Conservation (phyloP, 1,140 invertebrate genomes). For the Cotesia vestalis region DNA sequence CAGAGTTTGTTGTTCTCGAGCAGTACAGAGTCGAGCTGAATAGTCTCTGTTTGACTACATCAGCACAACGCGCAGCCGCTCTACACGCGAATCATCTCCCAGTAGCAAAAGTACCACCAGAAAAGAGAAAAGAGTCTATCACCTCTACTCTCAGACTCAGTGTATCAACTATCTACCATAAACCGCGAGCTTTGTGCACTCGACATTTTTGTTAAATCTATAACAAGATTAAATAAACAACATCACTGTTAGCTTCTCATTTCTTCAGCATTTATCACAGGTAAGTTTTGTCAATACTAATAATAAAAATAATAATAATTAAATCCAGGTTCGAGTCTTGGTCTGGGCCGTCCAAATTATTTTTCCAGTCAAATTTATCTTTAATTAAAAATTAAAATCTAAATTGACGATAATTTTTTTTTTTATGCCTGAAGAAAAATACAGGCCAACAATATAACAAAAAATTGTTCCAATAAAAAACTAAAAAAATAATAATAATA, state of each 20-base stretch:
- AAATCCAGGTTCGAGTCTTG: too few relatives aligned
- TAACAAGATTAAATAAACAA: background rate
- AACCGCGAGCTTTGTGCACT: constrained; percentile 28
- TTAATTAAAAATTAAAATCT: too few relatives aligned
- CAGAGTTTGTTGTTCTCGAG: background rate
- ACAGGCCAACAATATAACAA: too few relatives aligned
- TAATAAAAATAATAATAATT: too few relatives aligned
- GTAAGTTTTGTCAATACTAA: too few relatives aligned
- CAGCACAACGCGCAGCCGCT: constrained; percentile 33
- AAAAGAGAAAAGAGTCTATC: constrained; percentile 23
- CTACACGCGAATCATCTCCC: background rate
- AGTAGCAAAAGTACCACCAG: background rate
- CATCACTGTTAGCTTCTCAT: too few relatives aligned
- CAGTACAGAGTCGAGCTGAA: background rate
- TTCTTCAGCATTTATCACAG: constrained; percentile 1
- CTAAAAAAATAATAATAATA: too few relatives aligned
- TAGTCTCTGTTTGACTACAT: constrained; percentile 30
- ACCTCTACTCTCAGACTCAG: constrained; percentile 6
- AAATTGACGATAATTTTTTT: too few relatives aligned
- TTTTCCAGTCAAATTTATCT: too few relatives aligned
- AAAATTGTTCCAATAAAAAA: too few relatives aligned
- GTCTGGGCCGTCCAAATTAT: too few relatives aligned
- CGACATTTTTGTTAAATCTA: constrained; percentile 3
- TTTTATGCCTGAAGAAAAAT: too few relatives aligned
- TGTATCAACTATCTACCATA: constrained; percentile 32